Conservation (phyloP, 2,113 vertebrate genomes). For the Gorsachius goisagi region DNA sequence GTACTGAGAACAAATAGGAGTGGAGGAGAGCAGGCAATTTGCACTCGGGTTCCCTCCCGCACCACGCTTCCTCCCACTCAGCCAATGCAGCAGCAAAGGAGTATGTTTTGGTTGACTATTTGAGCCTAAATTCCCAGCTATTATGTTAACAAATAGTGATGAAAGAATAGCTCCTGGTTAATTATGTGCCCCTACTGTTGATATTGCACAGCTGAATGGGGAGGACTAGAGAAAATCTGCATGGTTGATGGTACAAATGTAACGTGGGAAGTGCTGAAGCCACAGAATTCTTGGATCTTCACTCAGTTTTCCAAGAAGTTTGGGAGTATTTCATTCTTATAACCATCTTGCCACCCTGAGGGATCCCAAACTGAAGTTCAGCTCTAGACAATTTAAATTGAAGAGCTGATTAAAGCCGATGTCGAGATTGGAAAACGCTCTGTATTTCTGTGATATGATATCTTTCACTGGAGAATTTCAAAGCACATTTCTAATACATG, state of each 20-base stretch:
- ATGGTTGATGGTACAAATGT: background rate
- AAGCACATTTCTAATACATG: background rate
- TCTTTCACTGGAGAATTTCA: background rate
- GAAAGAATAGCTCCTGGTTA: background rate
- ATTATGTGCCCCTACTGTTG: background rate
- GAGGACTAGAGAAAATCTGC: background rate
- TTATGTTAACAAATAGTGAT: background rate
- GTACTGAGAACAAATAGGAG: background rate
- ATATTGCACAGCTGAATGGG: background rate
- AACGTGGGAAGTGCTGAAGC: background rate
- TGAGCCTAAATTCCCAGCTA: background rate
- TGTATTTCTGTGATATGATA: background rate
- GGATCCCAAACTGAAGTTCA: background rate
- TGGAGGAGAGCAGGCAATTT: slow-evolving; percentile 11
- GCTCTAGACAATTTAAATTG: background rate
- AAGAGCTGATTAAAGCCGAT: background rate
- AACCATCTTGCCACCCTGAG: background rate
- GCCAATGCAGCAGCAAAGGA: background rate
- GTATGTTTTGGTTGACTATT: background rate
- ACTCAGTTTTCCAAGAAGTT: background rate
- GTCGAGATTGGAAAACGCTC: background rate
- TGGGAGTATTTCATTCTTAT: background rate
- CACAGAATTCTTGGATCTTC: background rate
- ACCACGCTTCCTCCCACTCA: background rate
- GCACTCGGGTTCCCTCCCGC: background rate